A percentile compares a stretch with the other conserved stretches of the same genome.
Conservation (phyloP, 2,888 invertebrate genomes). For the Drosophila mayaguana region DNA sequence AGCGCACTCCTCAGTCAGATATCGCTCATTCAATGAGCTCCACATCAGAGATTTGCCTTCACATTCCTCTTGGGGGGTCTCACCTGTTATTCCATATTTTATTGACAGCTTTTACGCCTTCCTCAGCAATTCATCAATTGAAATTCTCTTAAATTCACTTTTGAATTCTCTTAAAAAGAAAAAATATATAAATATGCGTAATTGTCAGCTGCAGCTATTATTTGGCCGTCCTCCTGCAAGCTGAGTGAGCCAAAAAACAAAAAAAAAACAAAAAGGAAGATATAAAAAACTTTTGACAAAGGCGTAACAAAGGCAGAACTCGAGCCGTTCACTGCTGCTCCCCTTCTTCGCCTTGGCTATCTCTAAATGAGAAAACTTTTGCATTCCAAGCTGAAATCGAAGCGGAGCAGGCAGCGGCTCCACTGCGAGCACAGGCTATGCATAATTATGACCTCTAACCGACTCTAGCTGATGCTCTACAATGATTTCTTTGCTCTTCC, state of each 20-base stretch:
- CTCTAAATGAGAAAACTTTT: conserved; percentile 81
- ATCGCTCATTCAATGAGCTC: background rate
- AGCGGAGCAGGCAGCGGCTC: background rate
- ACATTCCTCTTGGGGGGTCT: background rate
- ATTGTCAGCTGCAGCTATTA: conserved; percentile 6
- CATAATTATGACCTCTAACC: conserved; percentile 2
- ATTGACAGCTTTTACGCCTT: background rate
- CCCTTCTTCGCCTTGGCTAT: conserved; percentile 18
- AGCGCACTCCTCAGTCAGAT: background rate
- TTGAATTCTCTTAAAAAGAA: background rate
- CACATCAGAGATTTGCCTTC: background rate
- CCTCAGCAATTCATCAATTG: conserved; percentile 1
- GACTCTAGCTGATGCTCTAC: background rate
- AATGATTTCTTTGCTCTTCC: background rate
- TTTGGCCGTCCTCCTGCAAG: background rate
- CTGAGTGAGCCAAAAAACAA: background rate
- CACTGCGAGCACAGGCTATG: background rate
- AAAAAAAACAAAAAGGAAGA: background rate
- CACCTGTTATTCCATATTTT: background rate
- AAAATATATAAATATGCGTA: background rate
- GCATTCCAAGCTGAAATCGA: conserved; percentile 12
- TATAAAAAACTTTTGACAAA: background rate
- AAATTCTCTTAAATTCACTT: background rate
- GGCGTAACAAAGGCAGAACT: conserved; percentile 5
- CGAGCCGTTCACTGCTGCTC: background rate